phyloP scores from a whole-genome alignment of 2,113 vertebrate species.

The Anhinga anhinga region DNA sequence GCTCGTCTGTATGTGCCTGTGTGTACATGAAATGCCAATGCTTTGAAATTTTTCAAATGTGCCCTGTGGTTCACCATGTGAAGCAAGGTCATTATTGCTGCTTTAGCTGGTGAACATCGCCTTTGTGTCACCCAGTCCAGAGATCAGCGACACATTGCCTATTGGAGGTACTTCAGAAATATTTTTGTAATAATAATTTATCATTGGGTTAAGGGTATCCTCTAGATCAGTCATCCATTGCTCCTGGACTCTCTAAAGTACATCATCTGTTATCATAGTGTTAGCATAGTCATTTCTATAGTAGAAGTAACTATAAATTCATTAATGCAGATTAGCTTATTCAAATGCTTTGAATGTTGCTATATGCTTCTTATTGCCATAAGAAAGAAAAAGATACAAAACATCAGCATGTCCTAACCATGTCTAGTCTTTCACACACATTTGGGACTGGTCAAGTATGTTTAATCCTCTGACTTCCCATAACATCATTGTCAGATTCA shows the following conservation, averaged over 20 bases:
- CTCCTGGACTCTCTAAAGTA: background rate
- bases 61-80: background rate
- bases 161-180: background rate
- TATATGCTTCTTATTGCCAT: background rate
- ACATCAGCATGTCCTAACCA: background rate
- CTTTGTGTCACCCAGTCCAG: background rate
- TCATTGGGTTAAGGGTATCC: background rate
- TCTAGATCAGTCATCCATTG: background rate
- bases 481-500: background rate
- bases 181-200: background rate
- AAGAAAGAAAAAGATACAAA: background rate
- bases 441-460: background rate
- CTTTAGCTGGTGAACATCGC: background rate
- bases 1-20: background rate
- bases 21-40: accelerated
- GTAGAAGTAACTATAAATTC: background rate
- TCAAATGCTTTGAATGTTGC: background rate
- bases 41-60: background rate
- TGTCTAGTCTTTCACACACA: background rate
- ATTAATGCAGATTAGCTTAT: background rate
- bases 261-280: background rate
- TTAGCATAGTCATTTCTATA: background rate
- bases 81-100: background rate
- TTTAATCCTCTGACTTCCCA: background rate
- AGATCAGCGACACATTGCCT: background rate